Percentiles rank a stretch among this genome's conserved stretches.
Conservation (phyloP, 2,113 vertebrate genomes). For the Megaceryle maxima region DNA sequence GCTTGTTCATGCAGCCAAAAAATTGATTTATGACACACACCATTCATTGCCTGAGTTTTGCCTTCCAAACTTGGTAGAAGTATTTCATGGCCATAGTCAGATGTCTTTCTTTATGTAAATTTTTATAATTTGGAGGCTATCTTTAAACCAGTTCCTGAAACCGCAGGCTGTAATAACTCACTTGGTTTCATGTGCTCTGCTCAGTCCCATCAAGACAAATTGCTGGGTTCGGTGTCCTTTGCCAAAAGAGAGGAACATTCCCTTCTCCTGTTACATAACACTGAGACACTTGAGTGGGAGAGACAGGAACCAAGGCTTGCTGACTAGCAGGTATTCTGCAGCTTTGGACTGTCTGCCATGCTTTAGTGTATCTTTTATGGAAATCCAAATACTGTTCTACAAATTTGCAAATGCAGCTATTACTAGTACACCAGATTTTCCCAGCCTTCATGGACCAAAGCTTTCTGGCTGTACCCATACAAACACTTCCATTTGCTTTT, state of each 20-base stretch:
- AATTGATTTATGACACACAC: constrained; percentile 65
- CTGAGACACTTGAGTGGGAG: not conserved
- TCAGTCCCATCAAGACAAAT: constrained; percentile 54
- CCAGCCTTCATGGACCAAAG: not conserved
- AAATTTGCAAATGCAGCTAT: not conserved
- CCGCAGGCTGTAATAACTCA: constrained; percentile 37
- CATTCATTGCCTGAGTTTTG: constrained; percentile 65
- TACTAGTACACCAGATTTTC: not conserved
- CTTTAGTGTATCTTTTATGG: not conserved
- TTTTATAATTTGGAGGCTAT: constrained; percentile 70
- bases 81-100: constrained; percentile 59
- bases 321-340: constrained; percentile 40
- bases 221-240: not conserved
- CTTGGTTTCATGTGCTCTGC: constrained; percentile 3
- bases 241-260: constrained; percentile 60
- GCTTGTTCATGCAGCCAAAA: constrained; percentile 47
- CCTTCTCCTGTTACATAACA: constrained; percentile 59
- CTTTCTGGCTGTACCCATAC: not conserved
- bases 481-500: not conserved
- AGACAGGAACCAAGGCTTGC: not conserved
- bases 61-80: constrained; percentile 71
- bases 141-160: constrained; percentile 67
- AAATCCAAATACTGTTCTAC: not conserved
- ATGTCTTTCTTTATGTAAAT: constrained; percentile 72
- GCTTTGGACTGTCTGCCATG: not conserved